Conservation (phyloP, 1,140 invertebrate species). For the Ganaspis sp. region DNA sequence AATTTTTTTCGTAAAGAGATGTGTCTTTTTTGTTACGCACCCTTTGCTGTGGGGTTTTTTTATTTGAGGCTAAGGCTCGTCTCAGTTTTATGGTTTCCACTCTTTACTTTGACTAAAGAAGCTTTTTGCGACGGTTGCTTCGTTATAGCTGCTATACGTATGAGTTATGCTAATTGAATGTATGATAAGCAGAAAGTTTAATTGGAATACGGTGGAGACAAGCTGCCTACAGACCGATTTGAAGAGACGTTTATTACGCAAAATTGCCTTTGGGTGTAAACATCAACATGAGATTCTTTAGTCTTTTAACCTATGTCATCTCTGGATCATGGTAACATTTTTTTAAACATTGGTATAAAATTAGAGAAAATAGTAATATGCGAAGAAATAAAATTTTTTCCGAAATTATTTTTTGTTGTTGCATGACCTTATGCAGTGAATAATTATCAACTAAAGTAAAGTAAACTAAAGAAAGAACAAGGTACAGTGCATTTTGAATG, state of each 20-base stretch:
- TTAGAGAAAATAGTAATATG: too few species aligned
- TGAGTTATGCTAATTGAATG: slow-evolving; percentile 73
- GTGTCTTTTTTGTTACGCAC: background rate
- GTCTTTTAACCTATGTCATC: background rate
- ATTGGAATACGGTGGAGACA: slow-evolving; percentile 61
- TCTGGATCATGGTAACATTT: background rate
- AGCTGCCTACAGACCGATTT: slow-evolving; percentile 5
- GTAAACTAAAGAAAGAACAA: too few species aligned
- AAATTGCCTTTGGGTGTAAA: slow-evolving; percentile 34
- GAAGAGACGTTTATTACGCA: slow-evolving; percentile 32
- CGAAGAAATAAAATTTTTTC: too few species aligned
- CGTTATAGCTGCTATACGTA: slow-evolving; percentile 55
- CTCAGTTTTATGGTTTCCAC: slow-evolving; percentile 26
- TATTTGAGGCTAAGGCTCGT: slow-evolving; percentile 43
- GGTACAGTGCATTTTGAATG: background rate
- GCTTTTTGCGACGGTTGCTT: slow-evolving; percentile 56
- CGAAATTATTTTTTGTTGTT: too few species aligned
- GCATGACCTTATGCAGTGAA: background rate
- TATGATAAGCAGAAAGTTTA: slow-evolving; percentile 64
- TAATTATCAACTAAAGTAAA: background rate
- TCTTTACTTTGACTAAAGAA: slow-evolving; percentile 53
- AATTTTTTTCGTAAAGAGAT: background rate
- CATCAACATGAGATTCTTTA: background rate
- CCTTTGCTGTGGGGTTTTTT: background rate
- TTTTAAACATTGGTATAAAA: background rate